These are phyloP conservation scores for Hassar affinis DNA, from an alignment of 2,113 vertebrate genomes.

Conservation along the genomic window DNA sequence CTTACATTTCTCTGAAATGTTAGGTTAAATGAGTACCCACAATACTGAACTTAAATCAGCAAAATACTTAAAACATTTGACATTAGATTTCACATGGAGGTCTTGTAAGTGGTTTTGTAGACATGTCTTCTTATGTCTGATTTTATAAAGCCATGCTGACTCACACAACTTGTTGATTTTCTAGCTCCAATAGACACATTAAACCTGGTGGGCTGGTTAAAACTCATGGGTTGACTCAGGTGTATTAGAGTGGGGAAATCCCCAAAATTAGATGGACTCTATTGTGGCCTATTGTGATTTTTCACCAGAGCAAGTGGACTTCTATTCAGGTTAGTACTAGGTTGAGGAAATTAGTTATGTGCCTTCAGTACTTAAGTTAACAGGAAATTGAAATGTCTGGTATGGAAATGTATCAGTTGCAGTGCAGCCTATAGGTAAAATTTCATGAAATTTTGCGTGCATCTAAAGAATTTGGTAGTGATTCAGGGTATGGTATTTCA, in stretches of 20 bases:
- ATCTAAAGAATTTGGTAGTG: no score
- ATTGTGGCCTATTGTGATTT: neutral
- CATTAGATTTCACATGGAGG: neutral
- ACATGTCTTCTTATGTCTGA: constrained; percentile 11
- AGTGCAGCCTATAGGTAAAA: no score
- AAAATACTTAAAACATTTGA: neutral
- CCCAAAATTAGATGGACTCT: neutral
- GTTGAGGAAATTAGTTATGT: neutral
- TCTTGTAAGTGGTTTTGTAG: neutral
- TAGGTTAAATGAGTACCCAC: no score
- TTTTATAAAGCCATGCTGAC: neutral
- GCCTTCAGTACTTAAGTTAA: neutral
- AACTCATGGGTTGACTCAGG: neutral
- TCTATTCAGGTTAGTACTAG: neutral
- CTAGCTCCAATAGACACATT: neutral
- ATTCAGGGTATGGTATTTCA: no score
- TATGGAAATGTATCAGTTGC: no score
- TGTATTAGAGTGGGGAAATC: no score
- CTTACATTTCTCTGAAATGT: no score
- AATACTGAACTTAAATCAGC: neutral
- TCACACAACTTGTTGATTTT: neutral
- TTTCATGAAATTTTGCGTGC: no score
- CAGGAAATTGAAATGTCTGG: no score
- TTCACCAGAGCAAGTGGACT: neutral
- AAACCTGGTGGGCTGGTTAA: no score